Base-by-base conservation (phyloP, 2,113 vertebrate genomes). In the Xenotilapia longispinis region DNA sequence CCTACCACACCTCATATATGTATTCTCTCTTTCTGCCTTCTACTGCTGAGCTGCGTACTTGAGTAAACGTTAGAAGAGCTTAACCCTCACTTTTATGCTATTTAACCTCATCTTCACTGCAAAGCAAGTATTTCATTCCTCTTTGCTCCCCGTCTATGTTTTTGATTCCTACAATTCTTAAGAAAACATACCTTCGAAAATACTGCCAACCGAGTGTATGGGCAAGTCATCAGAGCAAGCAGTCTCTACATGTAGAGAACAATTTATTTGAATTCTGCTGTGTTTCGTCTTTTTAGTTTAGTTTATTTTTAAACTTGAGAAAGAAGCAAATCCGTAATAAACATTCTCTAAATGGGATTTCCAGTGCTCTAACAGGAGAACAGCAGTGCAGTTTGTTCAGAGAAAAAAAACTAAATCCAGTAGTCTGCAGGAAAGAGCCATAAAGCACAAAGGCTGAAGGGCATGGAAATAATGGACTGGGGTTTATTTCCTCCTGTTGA, bases 1-100 rank as follows among this genome's bases (percentile, higher is more conserved):
- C 82, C 36, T 42, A 14, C 87, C 86, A 81, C 89, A 54, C 92
- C 88, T 91, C 60, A 2, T 81, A 86, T 73, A 81, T 82, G 79
- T 83, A 26, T 85, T 84, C 17, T 65, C n/a, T 13, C 13, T 63
- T 49, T 60, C 78, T 38, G 63, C 55, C 87, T 14, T 82, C 21
- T 60, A 49, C 80, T 21, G 7, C 21, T 31, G 19, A 73, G 31
- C 31, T 57, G 49, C 19, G 51, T 55, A 7, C 65, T 86, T 58
- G 1, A 81, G 75, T 47, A 2, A 2, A 84, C 42, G 3, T 68
- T 21, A 15, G 42, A 80, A n/a, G 51, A 60, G 36, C 84, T 80
- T 42, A 21, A 84, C 51, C 38, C 51, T 55, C 73, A 58, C 70
- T 78, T 82, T 81, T 81, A 40, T 51, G 79, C 38, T 14, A n/a